These are phyloP conservation scores for Malurus cyaneus DNA, from an alignment of 2,113 vertebrate genomes.

Conservation along the genomic window DNA sequence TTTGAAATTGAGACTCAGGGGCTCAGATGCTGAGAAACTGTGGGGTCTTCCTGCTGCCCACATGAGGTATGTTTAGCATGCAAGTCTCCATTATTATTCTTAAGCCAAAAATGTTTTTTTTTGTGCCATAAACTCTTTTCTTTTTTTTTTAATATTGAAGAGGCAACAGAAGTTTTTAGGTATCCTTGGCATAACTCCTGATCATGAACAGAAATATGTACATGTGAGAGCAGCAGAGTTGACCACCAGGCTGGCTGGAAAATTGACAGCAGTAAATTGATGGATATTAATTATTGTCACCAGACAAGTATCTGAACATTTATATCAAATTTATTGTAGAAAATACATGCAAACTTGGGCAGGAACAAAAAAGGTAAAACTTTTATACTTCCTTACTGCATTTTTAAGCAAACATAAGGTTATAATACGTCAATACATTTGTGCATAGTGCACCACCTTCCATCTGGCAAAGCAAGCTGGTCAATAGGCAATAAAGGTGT, in stretches of 20 bases:
- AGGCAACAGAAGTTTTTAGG: not conserved
- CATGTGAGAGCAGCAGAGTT: not conserved
- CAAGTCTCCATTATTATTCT: not conserved
- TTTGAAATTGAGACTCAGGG: not conserved
- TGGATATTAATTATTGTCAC: not conserved
- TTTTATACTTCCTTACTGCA: not conserved
- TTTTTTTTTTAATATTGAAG: not conserved
- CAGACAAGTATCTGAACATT: not conserved
- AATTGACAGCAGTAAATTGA: not conserved
- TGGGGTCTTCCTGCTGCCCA: not conserved
- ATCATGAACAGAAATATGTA: not conserved
- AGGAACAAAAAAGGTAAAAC: not conserved
- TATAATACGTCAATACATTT: not conserved
- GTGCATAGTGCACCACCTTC: not conserved
- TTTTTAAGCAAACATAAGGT: constrained; percentile 7
- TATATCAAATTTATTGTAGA: not conserved
- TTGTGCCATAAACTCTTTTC: not conserved
- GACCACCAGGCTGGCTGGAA: not conserved
- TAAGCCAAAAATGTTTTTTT: not conserved
- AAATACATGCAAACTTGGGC: not conserved
- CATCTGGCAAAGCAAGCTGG: not conserved
- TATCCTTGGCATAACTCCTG: not conserved
- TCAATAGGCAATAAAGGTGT: not conserved
- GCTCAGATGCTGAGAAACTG: not conserved
- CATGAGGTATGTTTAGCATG: not conserved